These are phyloP conservation scores for Takifugu rubripes DNA, from an alignment of 2,797 vertebrate species.

Conservation along the genomic window DNA sequence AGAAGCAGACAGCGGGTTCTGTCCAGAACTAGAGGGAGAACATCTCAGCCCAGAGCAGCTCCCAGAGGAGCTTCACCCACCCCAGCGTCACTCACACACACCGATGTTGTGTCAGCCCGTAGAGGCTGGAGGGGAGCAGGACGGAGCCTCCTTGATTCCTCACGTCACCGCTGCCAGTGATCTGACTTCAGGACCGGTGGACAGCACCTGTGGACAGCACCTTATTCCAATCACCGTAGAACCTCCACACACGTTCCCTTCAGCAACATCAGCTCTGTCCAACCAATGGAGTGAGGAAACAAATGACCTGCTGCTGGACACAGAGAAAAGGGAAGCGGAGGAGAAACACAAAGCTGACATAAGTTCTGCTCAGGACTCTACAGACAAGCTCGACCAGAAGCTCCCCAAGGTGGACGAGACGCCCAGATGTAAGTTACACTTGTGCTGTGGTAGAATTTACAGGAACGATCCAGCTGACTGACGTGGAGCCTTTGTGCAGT, in stretches of 20 bases:
- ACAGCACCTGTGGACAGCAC: too few relatives aligned
- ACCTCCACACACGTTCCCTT: constrained; percentile 37
- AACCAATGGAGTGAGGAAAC: constrained; percentile 4
- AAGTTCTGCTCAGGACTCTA: constrained; percentile 10
- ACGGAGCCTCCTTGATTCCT: too few relatives aligned
- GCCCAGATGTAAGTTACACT: constrained; percentile 69
- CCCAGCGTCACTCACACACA: constrained; percentile 11
- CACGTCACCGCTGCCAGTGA: too few relatives aligned
- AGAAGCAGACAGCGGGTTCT: neutral
- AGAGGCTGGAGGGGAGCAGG: constrained; percentile 50
- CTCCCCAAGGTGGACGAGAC: constrained; percentile 41
- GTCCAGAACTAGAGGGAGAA: neutral
- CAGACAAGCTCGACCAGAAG: constrained; percentile 38
- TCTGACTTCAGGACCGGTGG: too few relatives aligned
- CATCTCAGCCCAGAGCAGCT: constrained; percentile 4
- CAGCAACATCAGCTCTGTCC: neutral
- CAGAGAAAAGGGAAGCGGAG: neutral
- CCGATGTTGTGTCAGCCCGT: constrained; percentile 59
- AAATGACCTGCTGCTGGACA: constrained; percentile 7
- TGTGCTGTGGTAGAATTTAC: neutral
- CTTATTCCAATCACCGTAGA: constrained; percentile 16
- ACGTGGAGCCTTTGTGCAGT: constrained; percentile 25
- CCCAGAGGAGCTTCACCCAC: constrained; percentile 10
- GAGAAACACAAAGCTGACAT: constrained; percentile 26
- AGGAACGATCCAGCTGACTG: neutral